Base-by-base conservation (phyloP, 2,888 invertebrate species). In the Eilema caniola region DNA sequence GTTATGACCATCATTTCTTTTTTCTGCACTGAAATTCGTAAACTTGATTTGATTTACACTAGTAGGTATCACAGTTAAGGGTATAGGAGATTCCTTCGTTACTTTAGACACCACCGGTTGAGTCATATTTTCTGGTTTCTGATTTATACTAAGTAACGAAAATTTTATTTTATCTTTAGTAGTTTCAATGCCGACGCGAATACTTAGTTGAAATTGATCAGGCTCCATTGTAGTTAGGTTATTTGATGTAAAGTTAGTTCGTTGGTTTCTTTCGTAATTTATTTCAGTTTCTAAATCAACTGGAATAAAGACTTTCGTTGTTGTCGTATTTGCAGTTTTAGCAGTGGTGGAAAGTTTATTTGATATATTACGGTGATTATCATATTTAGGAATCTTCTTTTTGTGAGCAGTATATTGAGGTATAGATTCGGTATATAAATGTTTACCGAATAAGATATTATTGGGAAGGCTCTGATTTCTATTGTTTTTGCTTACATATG, bases 81-180 rank as follows among this genome's bases (percentile, higher is more conserved):
- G 24, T 8, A 16, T 57, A 2, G 56, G 20, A 33, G 0, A 14
- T 23, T 20, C 8, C 24, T 25, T 25, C 0, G 7, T 12, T 7
- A 47, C 60, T 16, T 23, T 28, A 33, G 41, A 11, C 28, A 12
- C 16, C 1, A 37, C 33, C 28, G 28, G 41, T 28, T n/a, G 23
- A 37, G 59, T 31, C 24, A 41, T 59, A 12, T 70, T 71, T 23
- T 61, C 25, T 28, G 56, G n/a, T 37, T 71, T 72, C 62, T 71
- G 57, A 2, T 74, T 66, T 31, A 70, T 70, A 63, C 60, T 68
- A 11, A 72, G 53, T 63, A 76, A 60, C 31, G 74, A 71, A 65
- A 79, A 74, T 25, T 76, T 14, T 0, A 81, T 69, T 47, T 69
- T 70, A 4, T 81, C 57, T 53, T 79, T 69, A 63, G n/a, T 69